Percentiles rank a stretch among this genome's conserved stretches.
phyloP scores from a whole-genome alignment of 1,140 invertebrate genomes.

The Rhopalosiphum padi region DNA sequence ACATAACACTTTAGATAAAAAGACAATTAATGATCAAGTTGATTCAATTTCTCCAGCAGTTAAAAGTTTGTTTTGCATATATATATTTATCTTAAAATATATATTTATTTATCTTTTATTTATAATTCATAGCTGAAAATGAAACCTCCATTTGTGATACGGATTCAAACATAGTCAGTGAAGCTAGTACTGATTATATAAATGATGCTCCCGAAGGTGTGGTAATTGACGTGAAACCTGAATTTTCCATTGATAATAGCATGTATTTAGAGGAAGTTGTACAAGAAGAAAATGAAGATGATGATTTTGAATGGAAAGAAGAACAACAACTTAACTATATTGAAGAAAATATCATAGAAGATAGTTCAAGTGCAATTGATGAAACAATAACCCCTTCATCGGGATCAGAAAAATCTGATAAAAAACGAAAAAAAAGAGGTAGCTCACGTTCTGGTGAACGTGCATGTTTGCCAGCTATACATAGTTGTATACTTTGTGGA shows the following conservation, averaged over 20 bases:
- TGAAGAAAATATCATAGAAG: conserved; percentile 41
- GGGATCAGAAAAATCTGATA: conserved; percentile 37
- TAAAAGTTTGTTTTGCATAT: conserved; percentile 22
- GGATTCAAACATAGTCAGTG: background rate
- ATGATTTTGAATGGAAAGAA: conserved; percentile 57
- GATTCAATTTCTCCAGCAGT: background rate
- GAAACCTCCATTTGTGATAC: background rate
- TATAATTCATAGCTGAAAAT: conserved; percentile 30
- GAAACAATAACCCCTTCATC: conserved; percentile 18
- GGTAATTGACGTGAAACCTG: conserved; percentile 42
- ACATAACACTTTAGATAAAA: conserved; percentile 14
- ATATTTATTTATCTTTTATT: background rate
- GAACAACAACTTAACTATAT: background rate
- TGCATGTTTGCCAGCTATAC: conserved; percentile 58
- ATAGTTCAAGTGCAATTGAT: conserved; percentile 41
- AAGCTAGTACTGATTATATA: background rate
- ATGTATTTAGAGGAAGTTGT: conserved; percentile 51
- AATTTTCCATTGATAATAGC: conserved; percentile 41
- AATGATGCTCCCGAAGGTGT: conserved; percentile 14
- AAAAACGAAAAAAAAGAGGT: conserved; percentile 48
- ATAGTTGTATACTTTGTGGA: conserved; percentile 63
- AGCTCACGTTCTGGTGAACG: conserved; percentile 58
- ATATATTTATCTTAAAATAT: background rate
- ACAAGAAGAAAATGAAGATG: conserved; percentile 40
- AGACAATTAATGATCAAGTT: background rate